Evolutionary conservation across 2,888 invertebrate genomes (phyloP).

Genomic region (Agonopterix arenella): DNA sequence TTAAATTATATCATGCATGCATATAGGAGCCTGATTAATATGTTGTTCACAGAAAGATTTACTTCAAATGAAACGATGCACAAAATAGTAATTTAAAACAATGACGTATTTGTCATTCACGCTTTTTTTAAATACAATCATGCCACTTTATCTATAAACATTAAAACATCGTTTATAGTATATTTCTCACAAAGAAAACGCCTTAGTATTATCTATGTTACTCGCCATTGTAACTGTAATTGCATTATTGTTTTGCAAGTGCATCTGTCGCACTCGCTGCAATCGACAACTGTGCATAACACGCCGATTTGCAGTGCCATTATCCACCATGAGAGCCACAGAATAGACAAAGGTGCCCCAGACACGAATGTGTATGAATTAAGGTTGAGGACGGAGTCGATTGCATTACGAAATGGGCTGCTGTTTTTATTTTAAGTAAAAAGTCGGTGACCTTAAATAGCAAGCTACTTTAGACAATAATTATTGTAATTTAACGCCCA

Average conservation of each 20-base stretch:
- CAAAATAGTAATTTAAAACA: no score
- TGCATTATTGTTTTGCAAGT: conserved; percentile 5
- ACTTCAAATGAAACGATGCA: no score
- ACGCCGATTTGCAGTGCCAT: conserved; percentile 26
- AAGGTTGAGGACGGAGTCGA: conserved; percentile 44
- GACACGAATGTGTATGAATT: conserved; percentile 24
- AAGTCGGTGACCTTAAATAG: conserved; percentile 32
- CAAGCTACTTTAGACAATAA: conserved; percentile 30
- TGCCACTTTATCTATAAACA: no score
- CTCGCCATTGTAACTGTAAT: not conserved
- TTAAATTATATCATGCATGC: no score
- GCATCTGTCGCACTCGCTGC: not conserved
- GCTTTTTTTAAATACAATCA: no score
- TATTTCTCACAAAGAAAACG: no score
- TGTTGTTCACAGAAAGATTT: no score
- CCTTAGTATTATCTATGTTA: no score
- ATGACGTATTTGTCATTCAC: no score
- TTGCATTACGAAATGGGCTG: conserved; percentile 26
- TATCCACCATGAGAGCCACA: conserved; percentile 18
- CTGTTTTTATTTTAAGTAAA: conserved; percentile 27
- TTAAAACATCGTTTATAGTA: no score
- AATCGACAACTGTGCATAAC: conserved; percentile 24
- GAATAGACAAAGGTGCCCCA: conserved; percentile 16
- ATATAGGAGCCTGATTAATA: no score
- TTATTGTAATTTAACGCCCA: conserved; percentile 36